Evolutionary conservation across 2,888 invertebrate genomes (phyloP).

Genomic region (Nasonia oneida): DNA sequence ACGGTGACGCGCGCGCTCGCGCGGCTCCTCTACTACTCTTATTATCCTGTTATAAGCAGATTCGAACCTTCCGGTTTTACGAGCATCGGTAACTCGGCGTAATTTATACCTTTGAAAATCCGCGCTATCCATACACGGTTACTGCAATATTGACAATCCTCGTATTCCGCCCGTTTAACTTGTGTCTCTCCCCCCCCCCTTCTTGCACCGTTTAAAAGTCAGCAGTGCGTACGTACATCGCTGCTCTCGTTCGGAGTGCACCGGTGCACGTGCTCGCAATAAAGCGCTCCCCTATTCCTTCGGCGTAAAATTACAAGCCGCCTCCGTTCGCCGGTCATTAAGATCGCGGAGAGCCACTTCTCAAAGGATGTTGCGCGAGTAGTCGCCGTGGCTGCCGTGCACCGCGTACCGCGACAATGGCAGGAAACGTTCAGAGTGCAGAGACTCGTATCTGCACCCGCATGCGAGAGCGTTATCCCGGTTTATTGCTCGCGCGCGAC

Average conservation of each 20-base stretch:
- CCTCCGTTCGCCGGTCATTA: background rate
- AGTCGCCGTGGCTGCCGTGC: background rate
- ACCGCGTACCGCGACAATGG: background rate
- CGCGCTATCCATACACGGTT: slow-evolving; percentile 4
- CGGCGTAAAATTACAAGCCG: background rate
- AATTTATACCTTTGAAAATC: slow-evolving; percentile 22
- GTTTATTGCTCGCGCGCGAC: slow-evolving; percentile 20
- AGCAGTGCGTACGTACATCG: background rate
- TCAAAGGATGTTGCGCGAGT: background rate
- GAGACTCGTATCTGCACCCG: slow-evolving; percentile 39
- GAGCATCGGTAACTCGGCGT: slow-evolving; percentile 9
- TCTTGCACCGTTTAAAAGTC: background rate
- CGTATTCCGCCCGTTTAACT: background rate
- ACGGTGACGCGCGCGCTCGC: background rate
- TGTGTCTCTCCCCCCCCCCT: background rate
- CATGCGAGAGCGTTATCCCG: slow-evolving; percentile 27
- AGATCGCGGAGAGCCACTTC: background rate
- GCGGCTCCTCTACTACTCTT: slow-evolving; percentile 1
- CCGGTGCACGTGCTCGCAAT: background rate
- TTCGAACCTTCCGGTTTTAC: slow-evolving; percentile 26
- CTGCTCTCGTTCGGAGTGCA: background rate
- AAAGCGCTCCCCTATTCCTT: background rate
- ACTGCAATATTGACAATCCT: background rate
- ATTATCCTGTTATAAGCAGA: slow-evolving; percentile 20
- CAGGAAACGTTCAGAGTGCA: slow-evolving; percentile 6